Base-by-base conservation (phyloP, 1,140 invertebrate species). In the Atta cephalotes region DNA sequence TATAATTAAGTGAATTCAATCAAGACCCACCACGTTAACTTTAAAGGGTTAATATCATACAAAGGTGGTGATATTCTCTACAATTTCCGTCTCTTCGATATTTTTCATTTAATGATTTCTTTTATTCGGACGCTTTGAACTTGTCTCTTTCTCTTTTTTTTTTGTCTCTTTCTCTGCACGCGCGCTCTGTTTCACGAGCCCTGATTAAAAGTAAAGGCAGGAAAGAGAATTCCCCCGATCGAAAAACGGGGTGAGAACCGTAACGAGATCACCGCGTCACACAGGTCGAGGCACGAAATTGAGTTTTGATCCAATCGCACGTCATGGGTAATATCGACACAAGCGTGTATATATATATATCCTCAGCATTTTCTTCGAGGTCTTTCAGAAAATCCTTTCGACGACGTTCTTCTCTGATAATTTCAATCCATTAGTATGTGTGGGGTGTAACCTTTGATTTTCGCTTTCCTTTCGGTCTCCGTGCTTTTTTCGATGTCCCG, bases 281-380 rank as follows among this genome's bases (percentile, higher is more conserved):
- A 66, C 62, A 79, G 31, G 74, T 85, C 72, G 82, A 45, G 49
- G 21, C 74, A 49, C 45, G 72, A 79, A 85, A 85, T 85, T 85
- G 74, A 79, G 35, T 85, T 85, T 79, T 79, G 60, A 85, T 85
- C 76, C 74, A 85, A 85, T 85, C 82, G 82, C 63, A 51, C 56
- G 68, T 62, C 71, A 28, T 49, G 82, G 18, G 49, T 49, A 68
- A 56, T 66, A 53, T 84, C 60, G 74, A 65, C 45, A 16, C 60
- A 5, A 21, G 18, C 25, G 18, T 7, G 18, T 51, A 45, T 62
- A 21, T 39, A 16, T 49, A 25, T 25, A 25, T 25, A 25, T 49
- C 28, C n/a, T 63, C 49, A 16, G 62, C 78, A 85, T 85, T 78
- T 78, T 28, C 21, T 63, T 21, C 70, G 3, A 18, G 6, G 10